Percentiles rank a stretch among this genome's conserved stretches.
Conservation (phyloP, 2,797 vertebrate species). For the Anomalospiza imberbis region DNA sequence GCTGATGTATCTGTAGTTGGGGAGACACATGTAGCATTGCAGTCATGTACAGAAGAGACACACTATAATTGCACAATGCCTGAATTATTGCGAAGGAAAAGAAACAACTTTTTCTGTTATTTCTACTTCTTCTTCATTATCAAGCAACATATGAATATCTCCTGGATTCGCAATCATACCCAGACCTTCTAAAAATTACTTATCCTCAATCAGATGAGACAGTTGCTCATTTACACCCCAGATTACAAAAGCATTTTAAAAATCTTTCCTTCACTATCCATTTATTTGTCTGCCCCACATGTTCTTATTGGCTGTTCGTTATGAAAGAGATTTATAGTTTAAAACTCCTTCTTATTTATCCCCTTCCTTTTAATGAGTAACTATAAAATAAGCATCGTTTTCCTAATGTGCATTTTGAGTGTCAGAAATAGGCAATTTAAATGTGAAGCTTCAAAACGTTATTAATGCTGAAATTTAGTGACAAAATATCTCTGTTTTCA, state of each 20-base stretch:
- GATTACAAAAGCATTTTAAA: slow-evolving; percentile 59
- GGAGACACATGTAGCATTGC: slow-evolving; percentile 20
- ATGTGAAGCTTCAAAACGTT: slow-evolving; percentile 64
- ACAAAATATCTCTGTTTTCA: slow-evolving; percentile 70
- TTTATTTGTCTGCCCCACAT: slow-evolving; percentile 40
- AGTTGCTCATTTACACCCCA: slow-evolving; percentile 63
- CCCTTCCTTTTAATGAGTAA: slow-evolving; percentile 70
- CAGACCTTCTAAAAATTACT: slow-evolving; percentile 65
- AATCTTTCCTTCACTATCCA: slow-evolving; percentile 45
- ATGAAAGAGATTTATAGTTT: slow-evolving; percentile 67
- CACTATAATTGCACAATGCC: background rate
- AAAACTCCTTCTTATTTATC: slow-evolving; percentile 68
- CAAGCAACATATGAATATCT: slow-evolving; percentile 50
- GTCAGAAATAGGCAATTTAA: slow-evolving; percentile 74
- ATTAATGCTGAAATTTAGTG: slow-evolving; percentile 73
- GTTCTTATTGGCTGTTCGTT: slow-evolving; percentile 52
- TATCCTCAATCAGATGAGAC: slow-evolving; percentile 59
- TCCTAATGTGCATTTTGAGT: slow-evolving; percentile 72
- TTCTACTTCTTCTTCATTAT: slow-evolving; percentile 69
- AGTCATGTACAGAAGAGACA: slow-evolving; percentile 17
- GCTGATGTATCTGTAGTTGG: slow-evolving; percentile 33
- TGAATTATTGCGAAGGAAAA: slow-evolving; percentile 43
- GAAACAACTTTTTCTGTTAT: slow-evolving; percentile 55
- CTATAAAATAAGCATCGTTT: slow-evolving; percentile 74
- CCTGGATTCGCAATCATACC: slow-evolving; percentile 9